Conservation (phyloP, 2,797 vertebrate species). For the Pipistrellus nathusii region DNA sequence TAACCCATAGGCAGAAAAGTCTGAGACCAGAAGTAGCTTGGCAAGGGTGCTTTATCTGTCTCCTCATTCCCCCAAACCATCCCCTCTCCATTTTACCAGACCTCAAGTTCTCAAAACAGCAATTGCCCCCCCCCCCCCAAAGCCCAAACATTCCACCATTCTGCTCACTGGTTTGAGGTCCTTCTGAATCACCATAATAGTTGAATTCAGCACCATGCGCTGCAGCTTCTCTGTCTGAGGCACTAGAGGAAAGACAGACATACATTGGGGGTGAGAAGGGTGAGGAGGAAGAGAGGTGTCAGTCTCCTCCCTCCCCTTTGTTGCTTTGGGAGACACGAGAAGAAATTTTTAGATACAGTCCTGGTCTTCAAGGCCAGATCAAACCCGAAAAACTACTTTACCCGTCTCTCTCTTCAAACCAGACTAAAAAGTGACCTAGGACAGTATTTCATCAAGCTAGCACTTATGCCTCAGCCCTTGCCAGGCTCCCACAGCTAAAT, state of each 20-base stretch:
- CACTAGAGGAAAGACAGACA: constrained; percentile 12
- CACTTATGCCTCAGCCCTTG: background rate
- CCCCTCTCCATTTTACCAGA: background rate
- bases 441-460: background rate
- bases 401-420: background rate
- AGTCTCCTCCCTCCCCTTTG: background rate
- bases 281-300: background rate
- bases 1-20: background rate
- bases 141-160: background rate
- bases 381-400: background rate
- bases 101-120: background rate
- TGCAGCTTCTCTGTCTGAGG: background rate
- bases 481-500: background rate
- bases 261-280: too few species aligned
- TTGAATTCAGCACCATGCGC: background rate
- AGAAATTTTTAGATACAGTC: background rate
- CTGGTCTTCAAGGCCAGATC: background rate
- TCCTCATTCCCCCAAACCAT: background rate
- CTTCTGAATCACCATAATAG: background rate
- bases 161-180: constrained; percentile 1
- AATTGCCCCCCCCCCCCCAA: background rate
- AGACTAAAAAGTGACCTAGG: background rate
- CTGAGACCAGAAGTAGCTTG: background rate
- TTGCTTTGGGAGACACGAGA: background rate
- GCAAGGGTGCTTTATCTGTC: background rate